Evolutionary conservation across 30 jellyfish, hydroid and myxozoan species (phyloP), one percentile per base, ranked within the genome.

Genomic region (Morbakka virulenta): DNA sequence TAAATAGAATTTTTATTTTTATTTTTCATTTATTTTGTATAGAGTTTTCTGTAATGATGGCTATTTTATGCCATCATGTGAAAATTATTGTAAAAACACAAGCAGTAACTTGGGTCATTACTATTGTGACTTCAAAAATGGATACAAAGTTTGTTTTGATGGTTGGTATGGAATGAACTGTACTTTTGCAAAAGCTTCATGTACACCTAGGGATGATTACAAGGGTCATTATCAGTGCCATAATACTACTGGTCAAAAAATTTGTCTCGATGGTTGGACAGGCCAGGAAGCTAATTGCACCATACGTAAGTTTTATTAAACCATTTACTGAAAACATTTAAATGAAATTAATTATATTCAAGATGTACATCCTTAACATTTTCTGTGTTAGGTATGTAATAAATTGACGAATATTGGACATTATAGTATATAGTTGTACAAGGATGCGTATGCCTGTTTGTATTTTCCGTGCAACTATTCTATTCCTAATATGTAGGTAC

Each of bases 211-310:
- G 2, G 73, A 84, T 50, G 75, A 76, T 53, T 74, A 2, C 9
- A 0, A n/a, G 1, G 95, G 88, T 3, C 95, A 84, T 66, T 84
- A 74, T 85, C 66, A 21, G 4, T 84, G 95, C 35, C 36, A 84
- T 36, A 50, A 23, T 63, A 57, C 33, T 1, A 84, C 88, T 4
- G 95, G 95, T 9, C 80, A 84, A 31, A 84, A 52, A 2, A 47
- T 73, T 11, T 84, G 95, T 51, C 50, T 84, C 21, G 49, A 74
- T 35, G 95, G 95, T 21, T 84, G 95, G 95, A 84, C 22, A 36
- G 67, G 76, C 12, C 77, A 67, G 67, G 51, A 41, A 1, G 26
- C 74, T 3, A 81, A 28, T 20, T 81, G 93, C 47, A 61, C 84
- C n/a, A 66, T 69, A 67, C 85, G 93, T 81, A 62, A n/a, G n/a